phyloP scores from a whole-genome alignment of 2,113 vertebrate genomes.

The Apteryx owenii region DNA sequence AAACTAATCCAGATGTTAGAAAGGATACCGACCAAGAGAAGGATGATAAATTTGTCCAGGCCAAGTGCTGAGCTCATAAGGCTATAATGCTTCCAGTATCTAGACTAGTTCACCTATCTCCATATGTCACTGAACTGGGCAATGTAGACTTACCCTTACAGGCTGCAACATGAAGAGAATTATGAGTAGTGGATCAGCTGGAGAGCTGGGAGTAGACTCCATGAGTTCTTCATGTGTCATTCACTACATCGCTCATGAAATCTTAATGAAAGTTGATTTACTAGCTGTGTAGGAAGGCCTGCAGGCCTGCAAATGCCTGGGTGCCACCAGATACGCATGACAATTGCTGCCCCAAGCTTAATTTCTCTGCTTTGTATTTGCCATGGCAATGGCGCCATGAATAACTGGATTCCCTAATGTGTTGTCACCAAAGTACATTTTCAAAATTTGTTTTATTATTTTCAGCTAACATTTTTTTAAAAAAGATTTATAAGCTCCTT shows the following conservation, averaged over 20 bases:
- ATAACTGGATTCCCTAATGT: not conserved
- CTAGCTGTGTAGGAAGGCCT: not conserved
- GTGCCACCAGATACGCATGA: not conserved
- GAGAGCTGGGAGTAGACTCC: not conserved
- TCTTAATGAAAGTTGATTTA: not conserved
- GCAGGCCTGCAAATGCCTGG: not conserved
- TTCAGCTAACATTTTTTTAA: not conserved
- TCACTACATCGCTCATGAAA: not conserved
- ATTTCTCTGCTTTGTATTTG: not conserved
- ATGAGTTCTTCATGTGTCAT: not conserved
- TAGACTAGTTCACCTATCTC: not conserved
- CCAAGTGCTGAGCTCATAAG: not conserved
- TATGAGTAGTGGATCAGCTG: not conserved
- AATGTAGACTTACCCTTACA: not conserved
- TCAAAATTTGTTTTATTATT: not conserved
- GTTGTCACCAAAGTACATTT: not conserved
- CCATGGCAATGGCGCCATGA: not conserved
- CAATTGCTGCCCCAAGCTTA: not conserved
- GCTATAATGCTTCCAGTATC: not conserved
- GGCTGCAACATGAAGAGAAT: not conserved
- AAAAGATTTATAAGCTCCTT: not conserved
- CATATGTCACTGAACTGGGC: not conserved
- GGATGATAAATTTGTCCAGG: not conserved
- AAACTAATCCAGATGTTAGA: not conserved
- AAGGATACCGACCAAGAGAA: not conserved